Percentiles rank a stretch among this genome's conserved stretches.
Evolutionary conservation across 2,888 invertebrate genomes (phyloP).

Genomic region (Ophion ellenae): DNA sequence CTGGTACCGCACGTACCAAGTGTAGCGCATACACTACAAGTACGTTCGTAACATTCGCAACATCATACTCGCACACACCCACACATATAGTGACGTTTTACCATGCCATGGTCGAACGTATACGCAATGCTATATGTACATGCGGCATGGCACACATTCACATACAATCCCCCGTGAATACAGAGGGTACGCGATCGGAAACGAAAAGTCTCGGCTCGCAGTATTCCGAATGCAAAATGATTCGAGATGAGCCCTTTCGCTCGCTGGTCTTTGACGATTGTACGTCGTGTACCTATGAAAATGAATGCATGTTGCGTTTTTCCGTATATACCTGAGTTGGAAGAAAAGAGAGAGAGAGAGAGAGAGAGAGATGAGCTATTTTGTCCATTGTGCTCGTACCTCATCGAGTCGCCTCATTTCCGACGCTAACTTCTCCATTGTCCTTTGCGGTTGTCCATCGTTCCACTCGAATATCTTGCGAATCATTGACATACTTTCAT

Average conservation of each 20-base stretch:
- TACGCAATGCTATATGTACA: constrained; percentile 10
- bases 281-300: background rate
- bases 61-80: constrained; percentile 33
- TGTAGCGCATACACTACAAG: constrained; percentile 57
- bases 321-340: constrained; percentile 6
- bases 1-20: constrained; percentile 69
- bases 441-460: no score
- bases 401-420: no score
- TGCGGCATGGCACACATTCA: constrained; percentile 30
- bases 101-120: constrained; percentile 1
- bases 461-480: no score
- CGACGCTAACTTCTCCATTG: no score
- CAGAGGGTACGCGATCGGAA: background rate
- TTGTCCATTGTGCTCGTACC: no score
- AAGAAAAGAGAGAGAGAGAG: background rate
- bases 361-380: no score
- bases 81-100: constrained; percentile 11
- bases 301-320: background rate
- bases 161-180: background rate
- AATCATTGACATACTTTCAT: no score
- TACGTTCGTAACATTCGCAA: constrained; percentile 50
- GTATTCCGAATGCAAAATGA: background rate
- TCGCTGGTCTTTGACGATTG: background rate
- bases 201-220: background rate
- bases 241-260: constrained; percentile 13